Evolutionary conservation across 2,888 invertebrate genomes (phyloP), one percentile per base, ranked within the genome.

Genomic region (Drosophila emarginata): DNA sequence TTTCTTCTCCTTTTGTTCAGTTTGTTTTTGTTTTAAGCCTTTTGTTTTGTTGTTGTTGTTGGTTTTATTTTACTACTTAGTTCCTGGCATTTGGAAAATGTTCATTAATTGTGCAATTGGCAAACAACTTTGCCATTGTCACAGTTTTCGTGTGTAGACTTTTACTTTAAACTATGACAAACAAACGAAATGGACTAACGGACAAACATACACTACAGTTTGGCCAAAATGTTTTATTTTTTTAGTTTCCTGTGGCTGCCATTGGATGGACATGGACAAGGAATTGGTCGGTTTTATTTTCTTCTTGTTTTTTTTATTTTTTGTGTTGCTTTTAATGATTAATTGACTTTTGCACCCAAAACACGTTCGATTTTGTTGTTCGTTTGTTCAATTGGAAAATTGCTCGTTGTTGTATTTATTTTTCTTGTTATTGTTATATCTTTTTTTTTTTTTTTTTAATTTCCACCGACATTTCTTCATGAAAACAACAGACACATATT

Each of bases 281-380:
- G 66, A 80, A 78, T 83, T 69, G 79, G 79, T 74, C 4, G 28
- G 28, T 5, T 28, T 28, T 28, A 6, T 28, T 28, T 4, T n/a
- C n/a, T n/a, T n/a, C n/a, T 28, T 28, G 26, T 28, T 28, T 5
- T 28, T 77, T 86, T 83, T 83, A 77, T 82, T 86, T 83, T 32
- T 32, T 9, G 9, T 78, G 83, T 83, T 83, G 78, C 79, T 86
- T 86, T 74, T 83, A 86, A 83, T 83, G 86, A 83, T 83, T 83
- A 83, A 83, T 83, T 83, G 82, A 83, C 82, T 83, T 82, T 82
- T 86, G 86, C 82, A 78, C 84, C 65, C 73, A 57, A 83, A 82
- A 82, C 81, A 82, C 78, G 82, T 82, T 82, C 80, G 82, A 82
- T 82, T 78, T 78, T 54, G 23, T 67, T 73, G 71, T 78, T 76